A percentile compares a stretch with the other conserved stretches of the same genome.
Conservation (phyloP, 2,888 invertebrate genomes). For the Gnatocerus cornutus region DNA sequence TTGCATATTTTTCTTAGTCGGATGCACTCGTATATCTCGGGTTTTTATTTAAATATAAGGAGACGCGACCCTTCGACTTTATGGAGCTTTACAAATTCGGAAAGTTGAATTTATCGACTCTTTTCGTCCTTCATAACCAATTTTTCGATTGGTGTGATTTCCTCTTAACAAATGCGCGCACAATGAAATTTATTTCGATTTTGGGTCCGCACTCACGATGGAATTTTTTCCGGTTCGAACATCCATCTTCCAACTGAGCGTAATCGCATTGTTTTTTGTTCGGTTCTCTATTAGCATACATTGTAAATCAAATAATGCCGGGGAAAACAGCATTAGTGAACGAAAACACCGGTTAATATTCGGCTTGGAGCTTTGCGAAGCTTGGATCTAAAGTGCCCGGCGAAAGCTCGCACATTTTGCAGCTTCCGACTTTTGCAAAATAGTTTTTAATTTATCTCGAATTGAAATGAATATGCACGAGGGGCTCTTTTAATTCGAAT, state of each 20-base stretch:
- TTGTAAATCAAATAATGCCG: constrained; percentile 49
- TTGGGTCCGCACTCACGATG: constrained; percentile 23
- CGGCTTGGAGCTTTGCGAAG: constrained; percentile 35
- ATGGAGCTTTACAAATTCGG: constrained; percentile 40
- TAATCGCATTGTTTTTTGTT: constrained; percentile 46
- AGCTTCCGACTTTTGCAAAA: constrained; percentile 42
- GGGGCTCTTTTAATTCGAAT: constrained; percentile 49
- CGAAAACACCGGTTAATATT: constrained; percentile 49
- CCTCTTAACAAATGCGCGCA: constrained; percentile 12
- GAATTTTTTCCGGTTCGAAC: constrained; percentile 39
- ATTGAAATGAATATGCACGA: constrained; percentile 51
- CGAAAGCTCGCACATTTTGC: constrained; percentile 28
- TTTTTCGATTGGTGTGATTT: constrained; percentile 30
- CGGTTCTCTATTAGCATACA: constrained; percentile 47
- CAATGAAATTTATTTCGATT: constrained; percentile 26
- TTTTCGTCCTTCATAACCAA: constrained; percentile 22
- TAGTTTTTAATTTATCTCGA: constrained; percentile 51
- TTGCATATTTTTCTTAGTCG: constrained; percentile 57
- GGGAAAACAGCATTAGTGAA: constrained; percentile 45
- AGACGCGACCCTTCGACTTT: constrained; percentile 36
- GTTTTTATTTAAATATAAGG: constrained; percentile 46
- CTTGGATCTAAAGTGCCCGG: constrained; percentile 31
- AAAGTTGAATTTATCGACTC: constrained; percentile 32
- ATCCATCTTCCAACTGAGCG: constrained; percentile 42
- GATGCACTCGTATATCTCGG: constrained; percentile 40